Evolutionary conservation across 2,888 invertebrate genomes (phyloP).

Genomic region (Scaptomyza flava): DNA sequence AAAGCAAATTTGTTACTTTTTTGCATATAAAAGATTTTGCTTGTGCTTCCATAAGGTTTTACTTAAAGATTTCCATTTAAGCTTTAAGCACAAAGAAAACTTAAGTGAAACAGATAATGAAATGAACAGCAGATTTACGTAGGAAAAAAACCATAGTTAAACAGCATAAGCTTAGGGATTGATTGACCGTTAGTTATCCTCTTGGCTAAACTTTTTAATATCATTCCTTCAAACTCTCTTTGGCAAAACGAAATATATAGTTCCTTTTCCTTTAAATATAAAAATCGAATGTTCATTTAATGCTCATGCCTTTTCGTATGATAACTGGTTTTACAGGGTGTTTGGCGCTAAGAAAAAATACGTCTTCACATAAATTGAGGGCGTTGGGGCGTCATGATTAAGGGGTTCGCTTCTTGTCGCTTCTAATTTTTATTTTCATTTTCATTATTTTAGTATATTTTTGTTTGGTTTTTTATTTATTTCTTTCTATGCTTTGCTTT

Average conservation of each 20-base stretch:
- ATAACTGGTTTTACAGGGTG: constrained; percentile 11
- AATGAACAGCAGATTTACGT: constrained; percentile 1
- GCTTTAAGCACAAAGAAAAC: neutral
- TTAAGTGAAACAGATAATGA: constrained; percentile 9
- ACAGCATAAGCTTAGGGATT: neutral
- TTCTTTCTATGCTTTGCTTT: constrained; percentile 8
- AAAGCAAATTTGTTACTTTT: constrained; percentile 30
- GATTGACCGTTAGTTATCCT: neutral
- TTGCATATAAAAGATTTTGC: constrained; percentile 37
- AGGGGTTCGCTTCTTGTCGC: constrained; percentile 77
- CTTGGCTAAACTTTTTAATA: no score
- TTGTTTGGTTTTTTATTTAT: constrained; percentile 15
- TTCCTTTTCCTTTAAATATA: neutral
- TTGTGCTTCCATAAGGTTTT: neutral
- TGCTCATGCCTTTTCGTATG: neutral
- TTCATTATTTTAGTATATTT: constrained; percentile 62
- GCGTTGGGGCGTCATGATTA: constrained; percentile 78
- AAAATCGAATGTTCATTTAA: neutral
- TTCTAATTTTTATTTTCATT: constrained; percentile 69
- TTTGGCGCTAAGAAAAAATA: neutral
- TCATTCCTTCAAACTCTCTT: no score
- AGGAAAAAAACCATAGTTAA: neutral
- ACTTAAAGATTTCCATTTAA: neutral
- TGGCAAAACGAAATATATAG: no score
- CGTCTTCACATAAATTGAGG: constrained; percentile 65